Evolutionary conservation across 53 echinoderm and acorn worm genomes (phyloP), one percentile per base, ranked within the genome.

Genomic region (Glandiceps talaboti): DNA sequence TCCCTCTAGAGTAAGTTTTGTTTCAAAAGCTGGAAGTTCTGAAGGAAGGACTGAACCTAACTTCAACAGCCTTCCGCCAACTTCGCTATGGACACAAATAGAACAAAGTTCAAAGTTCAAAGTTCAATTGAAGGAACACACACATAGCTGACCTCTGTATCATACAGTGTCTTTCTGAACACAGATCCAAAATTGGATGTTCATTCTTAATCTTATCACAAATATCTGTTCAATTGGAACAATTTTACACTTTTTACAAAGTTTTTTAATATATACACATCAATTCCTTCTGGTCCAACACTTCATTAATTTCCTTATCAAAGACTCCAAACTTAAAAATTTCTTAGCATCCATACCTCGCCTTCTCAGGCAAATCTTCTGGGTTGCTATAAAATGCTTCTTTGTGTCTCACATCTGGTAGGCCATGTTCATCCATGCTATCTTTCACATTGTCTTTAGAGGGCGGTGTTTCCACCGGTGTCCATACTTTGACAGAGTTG

Each of bases 361-460:
- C 64, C 64, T 45, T 27, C 12, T 30, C 27, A 26, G 45, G 31
- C 33, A 82, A 83, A 33, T 99, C 99, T 33, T 87, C 85, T 28
- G 91, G 90, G 30, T 88, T 99, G 27, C 91, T 81, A 80, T 92
- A 99, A 82, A 88, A 99, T 26, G 93, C 93, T 32, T 83, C 84
- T 77, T 91, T 85, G 76, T 99, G 93, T 27, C 79, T 74, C 26
- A 89, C 79, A 74, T 94, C 88, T 73, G 91, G 86, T 1, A 99
- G 84, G 1, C 93, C 93, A 73, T 84, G 89, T 32, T 85, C 86
- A 32, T 75, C 80, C 31, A 99, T 84, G 1, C 86, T 84, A 0
- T 73, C 86, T 76, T 74, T 74, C 14, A 99, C 87, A 31, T 76
- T 79, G 27, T 73, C 79, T 27, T 75, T 86, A 28, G 86, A 87